Conservation (phyloP, 2,797 vertebrate species). For the Chaunax sp. region DNA sequence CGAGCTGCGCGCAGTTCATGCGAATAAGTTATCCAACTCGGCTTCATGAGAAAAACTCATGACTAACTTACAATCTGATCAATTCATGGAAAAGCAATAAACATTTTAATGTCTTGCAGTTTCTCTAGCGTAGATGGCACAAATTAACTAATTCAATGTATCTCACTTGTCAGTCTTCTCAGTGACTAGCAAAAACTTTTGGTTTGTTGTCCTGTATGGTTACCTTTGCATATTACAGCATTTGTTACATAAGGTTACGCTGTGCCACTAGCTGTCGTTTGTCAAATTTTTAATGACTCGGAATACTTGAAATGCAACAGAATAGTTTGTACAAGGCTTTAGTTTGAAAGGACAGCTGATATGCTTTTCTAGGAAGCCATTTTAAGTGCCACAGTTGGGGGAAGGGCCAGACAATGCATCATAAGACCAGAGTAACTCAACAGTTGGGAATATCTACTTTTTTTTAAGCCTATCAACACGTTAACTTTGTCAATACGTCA, state of each 20-base stretch:
- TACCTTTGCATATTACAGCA: not conserved
- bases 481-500: slow-evolving; percentile 49
- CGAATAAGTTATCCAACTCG: no score
- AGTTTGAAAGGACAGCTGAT: slow-evolving; percentile 66
- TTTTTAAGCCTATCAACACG: no score
- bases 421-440: slow-evolving; percentile 59
- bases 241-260: not conserved
- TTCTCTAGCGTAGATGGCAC: not conserved
- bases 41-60: not conserved
- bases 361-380: slow-evolving; percentile 77
- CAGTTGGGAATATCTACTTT: slow-evolving; percentile 28
- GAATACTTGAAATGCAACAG: not conserved
- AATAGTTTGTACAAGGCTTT: slow-evolving; percentile 25
- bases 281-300: not conserved
- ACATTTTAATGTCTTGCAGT: not conserved
- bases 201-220: slow-evolving; percentile 31
- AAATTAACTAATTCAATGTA: not conserved
- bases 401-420: slow-evolving; percentile 64
- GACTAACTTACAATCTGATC: not conserved
- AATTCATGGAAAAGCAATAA: not conserved
- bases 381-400: slow-evolving; percentile 75
- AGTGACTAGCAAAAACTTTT: slow-evolving; percentile 56
- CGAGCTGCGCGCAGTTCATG: not conserved
- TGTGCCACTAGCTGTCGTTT: not conserved
- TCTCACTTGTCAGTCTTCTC: not conserved